Percentiles rank a stretch among this genome's conserved stretches.
Conservation (phyloP, 2,888 invertebrate species). For the Ectemnius cavifrons region DNA sequence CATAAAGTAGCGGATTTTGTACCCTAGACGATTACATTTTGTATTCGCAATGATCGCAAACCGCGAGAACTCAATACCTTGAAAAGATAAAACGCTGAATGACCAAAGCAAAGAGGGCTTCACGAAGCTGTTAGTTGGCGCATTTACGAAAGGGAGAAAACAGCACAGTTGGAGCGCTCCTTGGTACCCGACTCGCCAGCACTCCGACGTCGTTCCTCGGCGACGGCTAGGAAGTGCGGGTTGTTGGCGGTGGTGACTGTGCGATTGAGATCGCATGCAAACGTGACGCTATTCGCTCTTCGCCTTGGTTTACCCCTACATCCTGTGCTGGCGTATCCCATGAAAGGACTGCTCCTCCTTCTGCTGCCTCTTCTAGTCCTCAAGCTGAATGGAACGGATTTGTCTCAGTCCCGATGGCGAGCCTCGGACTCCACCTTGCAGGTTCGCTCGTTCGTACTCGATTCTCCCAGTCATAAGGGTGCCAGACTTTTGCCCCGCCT, state of each 20-base stretch:
- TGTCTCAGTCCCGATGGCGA: conserved; percentile 72
- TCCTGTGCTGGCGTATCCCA: conserved; percentile 4
- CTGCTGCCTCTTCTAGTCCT: conserved; percentile 36
- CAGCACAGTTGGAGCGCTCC: conserved; percentile 15
- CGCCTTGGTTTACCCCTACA: conserved; percentile 34
- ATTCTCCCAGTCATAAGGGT: conserved; percentile 77
- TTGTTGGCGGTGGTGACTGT: conserved; percentile 10
- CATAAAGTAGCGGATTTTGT: too few species aligned
- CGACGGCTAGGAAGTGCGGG: conserved; percentile 19
- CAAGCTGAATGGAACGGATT: conserved; percentile 72
- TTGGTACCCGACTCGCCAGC: conserved; percentile 23
- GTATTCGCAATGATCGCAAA: too few species aligned
- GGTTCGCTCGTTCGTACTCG: conserved; percentile 45
- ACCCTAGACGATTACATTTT: too few species aligned
- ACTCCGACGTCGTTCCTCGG: conserved; percentile 34
- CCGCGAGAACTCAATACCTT: too few species aligned
- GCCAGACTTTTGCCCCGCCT: conserved; percentile 78
- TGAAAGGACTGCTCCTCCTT: conserved; percentile 31
- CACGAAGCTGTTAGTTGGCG: neutral
- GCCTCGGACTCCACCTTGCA: conserved; percentile 49
- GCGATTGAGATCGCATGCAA: conserved; percentile 46
- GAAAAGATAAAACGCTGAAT: too few species aligned
- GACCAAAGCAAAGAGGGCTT: too few species aligned
- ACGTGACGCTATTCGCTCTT: conserved; percentile 59
- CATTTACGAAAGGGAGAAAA: conserved; percentile 48